Percentiles rank a stretch among this genome's conserved stretches.
phyloP scores from a whole-genome alignment of 2,888 invertebrate species.

The Aplocera efformata region DNA sequence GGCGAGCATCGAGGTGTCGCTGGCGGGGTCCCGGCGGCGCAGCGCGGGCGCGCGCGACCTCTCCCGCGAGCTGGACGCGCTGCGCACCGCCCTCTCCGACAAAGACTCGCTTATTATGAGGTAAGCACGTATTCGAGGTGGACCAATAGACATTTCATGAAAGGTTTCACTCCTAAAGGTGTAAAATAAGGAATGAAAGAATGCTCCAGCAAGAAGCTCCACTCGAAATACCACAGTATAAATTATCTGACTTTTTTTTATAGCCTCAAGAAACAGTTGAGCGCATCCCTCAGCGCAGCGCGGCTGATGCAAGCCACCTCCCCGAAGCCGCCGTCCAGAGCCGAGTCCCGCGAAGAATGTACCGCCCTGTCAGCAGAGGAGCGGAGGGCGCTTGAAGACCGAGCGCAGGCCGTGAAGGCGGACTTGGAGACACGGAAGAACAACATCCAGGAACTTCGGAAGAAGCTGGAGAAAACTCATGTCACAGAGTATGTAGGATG shows the following conservation, averaged over 20 bases:
- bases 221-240: no score
- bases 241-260: background rate
- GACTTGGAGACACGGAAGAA: slow-evolving; percentile 89
- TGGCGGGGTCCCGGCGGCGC: slow-evolving; percentile 67
- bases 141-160: no score
- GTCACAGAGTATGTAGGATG: slow-evolving; percentile 88
- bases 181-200: no score
- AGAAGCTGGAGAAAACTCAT: slow-evolving; percentile 89
- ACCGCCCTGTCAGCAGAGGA: slow-evolving; percentile 77
- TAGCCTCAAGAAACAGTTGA: slow-evolving; percentile 84
- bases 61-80: slow-evolving; percentile 83
- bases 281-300: slow-evolving; percentile 80
- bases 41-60: slow-evolving; percentile 64
- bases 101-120: slow-evolving; percentile 92
- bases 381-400: slow-evolving; percentile 77
- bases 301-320: slow-evolving; percentile 63
- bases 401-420: slow-evolving; percentile 70
- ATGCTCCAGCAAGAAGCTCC: no score
- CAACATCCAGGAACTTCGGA: slow-evolving; percentile 89
- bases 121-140: no score
- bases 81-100: slow-evolving; percentile 86
- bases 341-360: slow-evolving; percentile 41
- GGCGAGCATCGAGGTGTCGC: slow-evolving; percentile 91
- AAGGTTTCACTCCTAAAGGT: background rate
- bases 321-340: slow-evolving; percentile 43